Evolutionary conservation across 1,140 invertebrate genomes (phyloP).

Genomic region (Cydia pomonella): DNA sequence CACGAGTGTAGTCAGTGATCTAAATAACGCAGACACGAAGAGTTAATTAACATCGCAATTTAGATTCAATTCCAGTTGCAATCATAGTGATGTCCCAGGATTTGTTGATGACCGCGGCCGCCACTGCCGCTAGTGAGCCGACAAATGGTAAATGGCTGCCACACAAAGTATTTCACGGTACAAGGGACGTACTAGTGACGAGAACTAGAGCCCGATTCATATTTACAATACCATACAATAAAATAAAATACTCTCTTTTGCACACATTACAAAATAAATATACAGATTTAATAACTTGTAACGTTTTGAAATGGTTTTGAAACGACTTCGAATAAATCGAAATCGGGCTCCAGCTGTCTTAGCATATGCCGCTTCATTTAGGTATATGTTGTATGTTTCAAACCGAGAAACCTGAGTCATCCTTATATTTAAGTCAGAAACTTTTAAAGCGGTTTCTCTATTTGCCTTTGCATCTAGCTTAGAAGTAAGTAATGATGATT

Average conservation of each 20-base stretch:
- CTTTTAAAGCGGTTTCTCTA: too few species aligned
- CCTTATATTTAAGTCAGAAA: too few species aligned
- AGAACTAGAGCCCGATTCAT: neutral
- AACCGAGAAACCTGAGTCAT: too few species aligned
- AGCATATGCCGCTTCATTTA: too few species aligned
- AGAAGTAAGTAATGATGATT: neutral
- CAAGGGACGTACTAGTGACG: neutral
- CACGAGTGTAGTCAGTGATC: neutral
- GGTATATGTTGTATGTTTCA: too few species aligned
- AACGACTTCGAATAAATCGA: too few species aligned
- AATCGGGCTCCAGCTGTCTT: too few species aligned
- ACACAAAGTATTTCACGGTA: conserved; percentile 27
- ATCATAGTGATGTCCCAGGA: neutral
- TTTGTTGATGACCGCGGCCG: conserved; percentile 17
- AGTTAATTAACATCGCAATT: neutral
- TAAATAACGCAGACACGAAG: neutral
- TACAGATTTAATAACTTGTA: too few species aligned
- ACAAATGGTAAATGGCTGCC: conserved; percentile 1
- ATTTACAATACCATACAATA: neutral
- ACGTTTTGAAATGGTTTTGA: too few species aligned
- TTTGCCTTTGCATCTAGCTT: neutral
- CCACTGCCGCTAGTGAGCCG: conserved; percentile 10
- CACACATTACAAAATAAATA: too few species aligned
- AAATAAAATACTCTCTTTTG: too few species aligned
- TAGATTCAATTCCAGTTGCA: conserved; percentile 14